Percentiles rank a stretch among this genome's conserved stretches.
Evolutionary conservation across 2,888 invertebrate species (phyloP).

Genomic region (Spisula subtruncata): DNA sequence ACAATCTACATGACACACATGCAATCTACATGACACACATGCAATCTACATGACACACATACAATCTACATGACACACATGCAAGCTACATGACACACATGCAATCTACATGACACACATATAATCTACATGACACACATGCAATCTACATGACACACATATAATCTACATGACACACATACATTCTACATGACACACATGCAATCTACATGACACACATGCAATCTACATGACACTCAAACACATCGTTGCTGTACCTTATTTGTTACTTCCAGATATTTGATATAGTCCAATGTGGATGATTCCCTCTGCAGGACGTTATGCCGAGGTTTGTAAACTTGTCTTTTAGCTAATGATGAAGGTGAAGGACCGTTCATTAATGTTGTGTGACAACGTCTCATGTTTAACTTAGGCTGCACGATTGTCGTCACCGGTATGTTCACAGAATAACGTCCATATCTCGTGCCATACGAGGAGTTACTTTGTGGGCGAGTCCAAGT

Average conservation of each 20-base stretch:
- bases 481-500: constrained; percentile 58
- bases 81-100: too few species aligned
- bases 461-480: constrained; percentile 30
- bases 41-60: too few species aligned
- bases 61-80: too few species aligned
- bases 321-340: constrained; percentile 57
- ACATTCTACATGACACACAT: too few species aligned
- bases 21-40: too few species aligned
- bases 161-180: too few species aligned
- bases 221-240: not conserved
- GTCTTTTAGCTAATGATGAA: constrained; percentile 42
- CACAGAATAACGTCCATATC: constrained; percentile 47
- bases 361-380: constrained; percentile 31
- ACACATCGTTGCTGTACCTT: constrained; percentile 42
- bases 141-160: too few species aligned
- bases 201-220: not conserved
- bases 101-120: too few species aligned
- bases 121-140: too few species aligned
- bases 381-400: constrained; percentile 61
- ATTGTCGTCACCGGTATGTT: constrained; percentile 46
- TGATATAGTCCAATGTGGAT: constrained; percentile 61
- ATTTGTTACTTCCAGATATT: constrained; percentile 55
- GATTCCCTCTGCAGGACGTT: constrained; percentile 43
- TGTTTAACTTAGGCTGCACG: constrained; percentile 40
- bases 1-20: too few species aligned